These are phyloP conservation scores for Anguilla marmorata DNA, from an alignment of 2,797 vertebrate species.

Conservation along the genomic window DNA sequence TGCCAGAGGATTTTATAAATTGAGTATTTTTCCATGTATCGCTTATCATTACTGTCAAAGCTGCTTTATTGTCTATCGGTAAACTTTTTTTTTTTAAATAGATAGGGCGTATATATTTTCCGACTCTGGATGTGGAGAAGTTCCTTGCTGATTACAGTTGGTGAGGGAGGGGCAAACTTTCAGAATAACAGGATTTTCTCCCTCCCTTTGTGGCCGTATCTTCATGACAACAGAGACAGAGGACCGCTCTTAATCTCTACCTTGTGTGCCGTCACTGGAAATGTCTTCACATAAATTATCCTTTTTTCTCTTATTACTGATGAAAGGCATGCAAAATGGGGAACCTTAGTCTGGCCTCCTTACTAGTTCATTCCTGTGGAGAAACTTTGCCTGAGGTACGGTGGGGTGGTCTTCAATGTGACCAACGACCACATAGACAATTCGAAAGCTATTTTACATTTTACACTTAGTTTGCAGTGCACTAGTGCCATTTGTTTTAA, in stretches of 20 bases:
- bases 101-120: not conserved
- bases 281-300: not conserved
- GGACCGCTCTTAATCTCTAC: not conserved
- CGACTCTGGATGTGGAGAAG: constrained; percentile 13
- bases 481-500: not conserved
- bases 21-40: constrained; percentile 22
- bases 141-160: constrained; percentile 10
- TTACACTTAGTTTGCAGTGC: not conserved
- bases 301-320: not conserved
- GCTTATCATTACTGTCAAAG: constrained; percentile 20
- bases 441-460: too few relatives aligned
- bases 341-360: not conserved
- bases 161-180: not conserved
- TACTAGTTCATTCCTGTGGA: not conserved
- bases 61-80: constrained; percentile 9
- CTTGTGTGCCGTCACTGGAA: not conserved
- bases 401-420: not conserved
- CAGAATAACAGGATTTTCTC: constrained; percentile 15
- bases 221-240: not conserved
- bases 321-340: not conserved
- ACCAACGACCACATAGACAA: not conserved
- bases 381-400: not conserved
- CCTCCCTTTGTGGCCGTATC: not conserved
- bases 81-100: constrained; percentile 3
- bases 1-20: not conserved